Evolutionary conservation across 1,140 invertebrate genomes (phyloP).

Genomic region (Penaeus vannamei): DNA sequence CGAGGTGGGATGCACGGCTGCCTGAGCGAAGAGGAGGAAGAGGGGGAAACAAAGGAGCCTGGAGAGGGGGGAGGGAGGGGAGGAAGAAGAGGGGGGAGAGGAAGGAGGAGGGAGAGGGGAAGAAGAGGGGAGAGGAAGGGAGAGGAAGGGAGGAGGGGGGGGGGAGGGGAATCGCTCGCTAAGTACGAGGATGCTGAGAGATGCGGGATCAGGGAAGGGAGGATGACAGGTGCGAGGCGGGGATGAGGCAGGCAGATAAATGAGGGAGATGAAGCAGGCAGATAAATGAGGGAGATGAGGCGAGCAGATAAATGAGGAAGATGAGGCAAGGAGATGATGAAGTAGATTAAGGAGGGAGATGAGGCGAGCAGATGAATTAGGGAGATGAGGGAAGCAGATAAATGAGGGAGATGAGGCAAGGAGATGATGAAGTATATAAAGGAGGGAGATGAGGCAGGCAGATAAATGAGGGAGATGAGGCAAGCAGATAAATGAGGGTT

Average conservation of each 20-base stretch:
- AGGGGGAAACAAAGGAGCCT: neutral
- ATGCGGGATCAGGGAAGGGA: neutral
- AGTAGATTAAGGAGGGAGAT: too few relatives aligned
- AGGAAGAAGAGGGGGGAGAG: neutral
- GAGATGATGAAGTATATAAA: too few relatives aligned
- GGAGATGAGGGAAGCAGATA: too few relatives aligned
- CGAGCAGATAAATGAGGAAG: too few relatives aligned
- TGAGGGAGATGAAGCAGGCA: neutral
- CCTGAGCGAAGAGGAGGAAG: neutral
- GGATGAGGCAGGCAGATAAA: neutral
- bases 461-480: too few relatives aligned
- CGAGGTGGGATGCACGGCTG: neutral
- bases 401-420: too few relatives aligned
- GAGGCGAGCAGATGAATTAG: too few relatives aligned
- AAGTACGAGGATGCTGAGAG: conserved; percentile 1
- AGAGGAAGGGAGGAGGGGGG: neutral
- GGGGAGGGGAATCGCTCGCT: neutral
- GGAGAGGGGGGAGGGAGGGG: neutral
- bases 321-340: too few relatives aligned
- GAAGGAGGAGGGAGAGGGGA: neutral
- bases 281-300: neutral
- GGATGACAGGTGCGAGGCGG: neutral
- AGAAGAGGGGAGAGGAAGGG: neutral
- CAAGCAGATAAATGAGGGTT: too few relatives aligned
- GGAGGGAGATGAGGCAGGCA: too few relatives aligned